Evolutionary conservation across 1,140 invertebrate species (phyloP).

Genomic region (Orius insidiosus): DNA sequence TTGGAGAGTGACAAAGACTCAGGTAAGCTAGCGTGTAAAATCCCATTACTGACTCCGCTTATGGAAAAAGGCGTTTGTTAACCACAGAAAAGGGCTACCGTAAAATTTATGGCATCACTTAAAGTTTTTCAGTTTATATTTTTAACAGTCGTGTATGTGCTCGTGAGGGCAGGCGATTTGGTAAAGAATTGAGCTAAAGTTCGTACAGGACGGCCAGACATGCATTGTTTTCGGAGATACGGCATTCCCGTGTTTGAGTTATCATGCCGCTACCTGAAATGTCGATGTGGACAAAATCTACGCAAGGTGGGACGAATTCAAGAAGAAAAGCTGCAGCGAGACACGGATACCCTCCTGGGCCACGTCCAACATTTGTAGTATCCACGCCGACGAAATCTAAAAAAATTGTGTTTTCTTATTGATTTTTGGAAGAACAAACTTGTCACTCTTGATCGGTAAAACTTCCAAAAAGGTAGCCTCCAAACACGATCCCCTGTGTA

Average conservation of each 20-base stretch:
- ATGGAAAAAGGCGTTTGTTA: no score
- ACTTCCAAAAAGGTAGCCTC: conserved; percentile 42
- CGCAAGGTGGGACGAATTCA: conserved; percentile 42
- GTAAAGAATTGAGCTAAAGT: conserved; percentile 39
- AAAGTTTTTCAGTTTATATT: no score
- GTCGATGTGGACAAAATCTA: conserved; percentile 50
- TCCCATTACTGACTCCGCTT: no score
- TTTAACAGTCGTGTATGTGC: conserved; percentile 22
- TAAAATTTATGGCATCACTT: no score
- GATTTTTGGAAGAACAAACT: conserved; percentile 18
- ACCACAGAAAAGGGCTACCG: no score
- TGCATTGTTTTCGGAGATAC: conserved; percentile 36
- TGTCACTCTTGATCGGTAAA: conserved; percentile 35
- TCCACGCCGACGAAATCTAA: conserved; percentile 29
- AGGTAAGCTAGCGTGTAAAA: no score
- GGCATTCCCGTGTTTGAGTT: conserved; percentile 33
- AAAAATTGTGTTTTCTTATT: no score
- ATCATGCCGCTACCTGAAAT: conserved; percentile 45
- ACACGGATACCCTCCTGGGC: conserved; percentile 36
- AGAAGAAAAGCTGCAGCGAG: conserved; percentile 50
- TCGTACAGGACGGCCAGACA: conserved; percentile 41
- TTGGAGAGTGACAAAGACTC: no score
- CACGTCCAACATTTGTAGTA: conserved; percentile 39
- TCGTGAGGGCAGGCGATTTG: conserved; percentile 29
- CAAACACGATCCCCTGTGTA: conserved; percentile 42